Base-by-base conservation (phyloP, 1,140 invertebrate genomes). In the Eubasilissa regina region DNA sequence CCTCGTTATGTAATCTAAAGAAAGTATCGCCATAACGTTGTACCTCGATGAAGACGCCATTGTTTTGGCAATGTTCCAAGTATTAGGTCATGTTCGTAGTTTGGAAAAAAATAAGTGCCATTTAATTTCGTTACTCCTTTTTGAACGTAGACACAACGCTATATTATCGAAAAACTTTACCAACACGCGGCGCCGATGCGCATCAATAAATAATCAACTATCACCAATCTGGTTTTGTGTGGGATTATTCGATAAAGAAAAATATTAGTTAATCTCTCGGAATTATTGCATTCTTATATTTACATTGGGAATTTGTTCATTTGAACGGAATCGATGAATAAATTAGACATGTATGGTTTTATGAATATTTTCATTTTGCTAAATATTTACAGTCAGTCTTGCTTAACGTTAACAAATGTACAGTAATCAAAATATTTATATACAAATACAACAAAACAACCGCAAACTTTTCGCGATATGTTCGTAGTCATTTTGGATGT, bases 201-300 rank as follows among this genome's bases (percentile, higher is more conserved):
- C 35, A 43, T 62, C 60, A 19, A 62, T 62, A 62, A 62, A 62
- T 62, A 35, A 62, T 43, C 60, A 62, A 35, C 35, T 25, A 62
- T 25, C 9, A 21, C 60, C 60, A 62, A 35, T 25, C 11, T 17
- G 15, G 55, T 21, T 19, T 21, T 21, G 17, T 21, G 55, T 13
- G 17, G 55, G 17, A 62, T 35, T 35, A 6, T 35, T 35, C n/a
- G 15, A 19, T 1, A 3, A 44, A 1, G 64, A 15, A 45, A 13
- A 9, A n/a, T 47, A 17, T 68, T 8, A 45, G 15, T 9, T 19
- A 68, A 68, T 68, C n/a, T 66, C 10, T 6, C 15, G 47, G 47
- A 15, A 45, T 21, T 15, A 47, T 15, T 51, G n/a, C n/a, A 8
- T 51, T n/a, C n/a, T n/a, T n/a, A n/a, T n/a, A n/a, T n/a, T 51